These are phyloP conservation scores for Lacerta bilineata DNA, from an alignment of 2,797 vertebrate genomes.

Conservation along the genomic window DNA sequence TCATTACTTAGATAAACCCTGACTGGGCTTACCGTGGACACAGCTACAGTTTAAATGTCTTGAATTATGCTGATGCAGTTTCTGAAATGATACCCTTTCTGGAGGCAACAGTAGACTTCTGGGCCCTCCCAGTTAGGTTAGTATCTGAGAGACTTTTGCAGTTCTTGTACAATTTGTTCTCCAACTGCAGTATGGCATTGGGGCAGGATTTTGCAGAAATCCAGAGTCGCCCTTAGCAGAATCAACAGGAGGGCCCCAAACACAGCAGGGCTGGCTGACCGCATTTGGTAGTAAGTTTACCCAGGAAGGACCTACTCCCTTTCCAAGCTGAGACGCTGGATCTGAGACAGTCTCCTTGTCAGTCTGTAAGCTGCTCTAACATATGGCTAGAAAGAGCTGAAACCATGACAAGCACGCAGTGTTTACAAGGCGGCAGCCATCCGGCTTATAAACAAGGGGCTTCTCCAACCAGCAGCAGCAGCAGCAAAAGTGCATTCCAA, in stretches of 20 bases:
- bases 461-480: not conserved
- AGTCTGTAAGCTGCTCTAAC: constrained; percentile 10
- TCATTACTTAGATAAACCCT: constrained; percentile 1
- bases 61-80: not conserved
- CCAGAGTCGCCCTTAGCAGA: too few relatives aligned
- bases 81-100: not conserved
- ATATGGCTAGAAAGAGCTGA: constrained; percentile 1
- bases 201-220: not conserved
- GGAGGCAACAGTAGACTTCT: not conserved
- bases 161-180: not conserved
- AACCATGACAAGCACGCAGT: constrained; percentile 3
- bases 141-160: not conserved
- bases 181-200: not conserved
- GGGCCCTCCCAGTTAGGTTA: not conserved
- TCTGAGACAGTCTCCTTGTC: not conserved
- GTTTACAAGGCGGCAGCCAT: constrained; percentile 39
- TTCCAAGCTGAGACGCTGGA: not conserved
- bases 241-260: not conserved
- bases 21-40: not conserved
- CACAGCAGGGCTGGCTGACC: not conserved
- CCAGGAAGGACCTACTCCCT: not conserved
- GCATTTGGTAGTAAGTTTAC: not conserved
- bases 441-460: constrained; percentile 24
- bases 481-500: constrained; percentile 28
- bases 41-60: not conserved